Evolutionary conservation across 2,113 vertebrate species (phyloP).

Genomic region (Nestor notabilis): DNA sequence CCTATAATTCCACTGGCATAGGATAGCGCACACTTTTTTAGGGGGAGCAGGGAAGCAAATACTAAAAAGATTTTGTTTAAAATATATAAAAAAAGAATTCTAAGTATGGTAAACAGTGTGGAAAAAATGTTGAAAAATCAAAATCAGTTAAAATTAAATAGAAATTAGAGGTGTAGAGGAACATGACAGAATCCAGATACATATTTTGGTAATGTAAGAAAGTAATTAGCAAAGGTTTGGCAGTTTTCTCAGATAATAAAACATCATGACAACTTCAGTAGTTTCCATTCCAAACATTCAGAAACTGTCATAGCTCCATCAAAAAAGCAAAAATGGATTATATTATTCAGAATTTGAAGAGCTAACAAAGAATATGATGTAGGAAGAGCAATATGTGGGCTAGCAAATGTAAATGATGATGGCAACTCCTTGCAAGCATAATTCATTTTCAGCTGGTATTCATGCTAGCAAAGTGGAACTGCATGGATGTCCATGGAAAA

Average conservation of each 20-base stretch:
- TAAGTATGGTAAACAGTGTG: neutral
- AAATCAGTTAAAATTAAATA: neutral
- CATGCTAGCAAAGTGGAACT: neutral
- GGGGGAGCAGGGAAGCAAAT: accelerated
- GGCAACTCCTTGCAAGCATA: neutral
- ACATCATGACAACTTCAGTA: neutral
- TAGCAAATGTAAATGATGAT: accelerated
- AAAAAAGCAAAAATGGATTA: neutral
- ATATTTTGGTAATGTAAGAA: neutral
- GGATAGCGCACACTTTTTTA: neutral
- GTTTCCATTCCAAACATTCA: slow-evolving; percentile 12
- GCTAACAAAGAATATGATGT: neutral
- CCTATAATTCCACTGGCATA: neutral
- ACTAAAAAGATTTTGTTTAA: neutral
- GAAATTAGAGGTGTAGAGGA: neutral
- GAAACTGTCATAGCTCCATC: neutral
- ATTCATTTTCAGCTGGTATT: neutral
- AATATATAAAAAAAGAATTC: neutral
- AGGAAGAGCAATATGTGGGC: neutral
- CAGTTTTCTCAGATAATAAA: neutral
- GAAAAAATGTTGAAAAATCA: neutral
- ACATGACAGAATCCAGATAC: neutral
- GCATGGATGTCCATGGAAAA: neutral
- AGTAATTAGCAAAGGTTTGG: neutral
- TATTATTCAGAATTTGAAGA: neutral